These are phyloP conservation scores for Natator depressus DNA, from an alignment of 2,113 vertebrate species.

Conservation along the genomic window DNA sequence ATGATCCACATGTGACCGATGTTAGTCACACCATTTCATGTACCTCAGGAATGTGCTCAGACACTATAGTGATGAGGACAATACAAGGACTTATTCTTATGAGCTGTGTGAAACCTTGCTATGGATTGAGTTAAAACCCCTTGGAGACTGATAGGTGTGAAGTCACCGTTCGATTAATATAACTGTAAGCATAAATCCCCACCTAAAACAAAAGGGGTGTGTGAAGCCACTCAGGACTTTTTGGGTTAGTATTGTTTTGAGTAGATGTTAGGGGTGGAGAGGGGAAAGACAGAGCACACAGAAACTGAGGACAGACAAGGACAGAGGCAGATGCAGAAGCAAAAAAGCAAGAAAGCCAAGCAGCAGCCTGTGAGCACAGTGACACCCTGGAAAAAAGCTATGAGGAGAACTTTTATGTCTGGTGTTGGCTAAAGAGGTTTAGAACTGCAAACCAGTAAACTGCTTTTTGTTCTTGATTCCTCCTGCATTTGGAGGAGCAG, in stretches of 20 bases:
- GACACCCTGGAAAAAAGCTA: not conserved
- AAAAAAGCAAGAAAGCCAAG: not conserved
- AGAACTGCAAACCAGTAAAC: not conserved
- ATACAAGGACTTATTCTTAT: not conserved
- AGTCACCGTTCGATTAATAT: too few relatives aligned
- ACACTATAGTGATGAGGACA: not conserved
- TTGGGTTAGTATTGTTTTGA: too few relatives aligned
- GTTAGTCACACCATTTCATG: not conserved
- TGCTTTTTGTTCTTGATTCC: not conserved
- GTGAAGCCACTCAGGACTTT: too few relatives aligned
- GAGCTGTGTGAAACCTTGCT: too few relatives aligned
- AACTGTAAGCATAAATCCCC: too few relatives aligned
- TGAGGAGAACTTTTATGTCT: not conserved
- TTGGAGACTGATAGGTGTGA: too few relatives aligned
- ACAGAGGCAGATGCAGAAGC: not conserved
- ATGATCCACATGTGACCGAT: not conserved
- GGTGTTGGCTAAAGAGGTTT: not conserved
- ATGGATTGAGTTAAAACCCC: too few relatives aligned
- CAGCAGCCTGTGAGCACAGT: not conserved
- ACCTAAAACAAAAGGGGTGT: too few relatives aligned
- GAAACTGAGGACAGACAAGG: not conserved
- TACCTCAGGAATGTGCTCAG: accelerated
- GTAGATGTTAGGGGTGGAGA: too few relatives aligned
- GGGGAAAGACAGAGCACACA: too few relatives aligned
- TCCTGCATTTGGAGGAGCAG: not conserved